Evolutionary conservation across 2,888 invertebrate species (phyloP), one percentile per base, ranked within the genome.

Genomic region (Glomeris marginata): DNA sequence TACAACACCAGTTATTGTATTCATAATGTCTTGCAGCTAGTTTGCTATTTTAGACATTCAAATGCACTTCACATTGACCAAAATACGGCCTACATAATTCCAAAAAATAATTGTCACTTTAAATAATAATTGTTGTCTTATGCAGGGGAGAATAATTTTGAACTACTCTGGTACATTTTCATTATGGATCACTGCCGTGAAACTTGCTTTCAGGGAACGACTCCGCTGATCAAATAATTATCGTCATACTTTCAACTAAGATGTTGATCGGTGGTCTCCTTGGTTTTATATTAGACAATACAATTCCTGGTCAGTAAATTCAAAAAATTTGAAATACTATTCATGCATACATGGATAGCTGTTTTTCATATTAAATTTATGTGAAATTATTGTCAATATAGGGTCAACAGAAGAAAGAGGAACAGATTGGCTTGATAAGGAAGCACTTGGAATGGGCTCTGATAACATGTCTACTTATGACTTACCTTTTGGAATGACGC

Each of bases 221-320:
- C 2, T 11, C 36, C 22, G 2, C 42, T 4, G 41, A 50, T 20
- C 45, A 54, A 20, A 33, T 53, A 13, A 11, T 54, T 5, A 41
- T 44, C 5, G 54, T 54, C 11, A 46, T 59, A 10, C 44, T 58
- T 38, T 55, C 52, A 15, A 59, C 58, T 5, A 56, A 53, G n/a
- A 57, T 58, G 56, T 58, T 56, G 52, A 58, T 59, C 15, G 58
- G 58, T 8, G 59, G 58, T 16, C 47, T 59, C n/a, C 45, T 58
- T 8, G 59, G 56, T 8, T 54, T 58, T 47, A 5, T 59, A n/a
- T 36, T 59, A 18, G 59, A 59, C 44, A 58, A 59, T 22, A 56
- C 55, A 1, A 52, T 59, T 28, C 58, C 58, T 47, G 58, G 59
- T 56, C 54, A 22, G n/a, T n/a, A 13, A 5, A 21, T 10, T 15